phyloP scores from a whole-genome alignment of 2,888 invertebrate genomes.

The Caenorhabditis sulstoni region DNA sequence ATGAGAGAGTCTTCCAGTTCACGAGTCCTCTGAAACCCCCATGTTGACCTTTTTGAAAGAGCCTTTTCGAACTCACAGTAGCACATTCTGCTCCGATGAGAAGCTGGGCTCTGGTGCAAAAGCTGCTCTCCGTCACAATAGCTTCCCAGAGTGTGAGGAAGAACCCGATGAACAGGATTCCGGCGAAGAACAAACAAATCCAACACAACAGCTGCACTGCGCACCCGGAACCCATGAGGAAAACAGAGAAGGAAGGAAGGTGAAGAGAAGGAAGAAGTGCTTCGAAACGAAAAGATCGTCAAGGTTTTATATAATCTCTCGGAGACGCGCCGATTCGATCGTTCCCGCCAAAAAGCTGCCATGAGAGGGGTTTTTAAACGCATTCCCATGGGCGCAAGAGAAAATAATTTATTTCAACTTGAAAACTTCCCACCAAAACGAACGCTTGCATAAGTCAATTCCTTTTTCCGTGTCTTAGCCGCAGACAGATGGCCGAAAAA shows the following conservation, averaged over 20 bases:
- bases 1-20: conserved; percentile 23
- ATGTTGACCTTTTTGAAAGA: neutral
- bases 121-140: conserved; percentile 2
- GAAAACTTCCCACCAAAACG: neutral
- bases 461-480: conserved; percentile 1
- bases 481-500: conserved; percentile 48
- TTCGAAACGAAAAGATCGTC: neutral
- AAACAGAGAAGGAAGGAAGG: neutral
- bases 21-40: conserved; percentile 30
- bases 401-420: conserved; percentile 5
- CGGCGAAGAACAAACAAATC: conserved; percentile 32
- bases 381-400: neutral
- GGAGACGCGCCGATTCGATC: neutral
- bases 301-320: conserved; percentile 5
- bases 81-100: conserved; percentile 47
- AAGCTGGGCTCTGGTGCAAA: conserved; percentile 40
- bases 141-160: conserved; percentile 18
- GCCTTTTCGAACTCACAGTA: conserved; percentile 9
- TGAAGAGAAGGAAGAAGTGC: neutral
- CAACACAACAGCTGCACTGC: conserved; percentile 42
- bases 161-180: conserved; percentile 30
- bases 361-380: neutral
- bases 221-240: conserved; percentile 14
- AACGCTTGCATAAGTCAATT: neutral
- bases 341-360: neutral